Base-by-base conservation (phyloP, 1,140 invertebrate species). In the Archegozetes longisetosus region DNA sequence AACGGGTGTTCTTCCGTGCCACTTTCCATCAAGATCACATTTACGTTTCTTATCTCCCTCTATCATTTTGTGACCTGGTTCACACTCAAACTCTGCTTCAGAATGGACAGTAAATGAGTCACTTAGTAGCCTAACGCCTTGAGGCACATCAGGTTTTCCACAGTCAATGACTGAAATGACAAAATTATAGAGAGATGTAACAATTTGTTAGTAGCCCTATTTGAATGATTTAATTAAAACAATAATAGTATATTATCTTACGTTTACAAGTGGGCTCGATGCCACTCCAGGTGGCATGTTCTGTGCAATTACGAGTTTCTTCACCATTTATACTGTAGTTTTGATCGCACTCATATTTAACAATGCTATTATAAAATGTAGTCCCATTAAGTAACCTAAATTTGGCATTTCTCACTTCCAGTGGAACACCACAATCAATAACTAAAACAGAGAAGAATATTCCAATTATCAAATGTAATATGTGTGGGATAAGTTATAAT, bases 91-190 rank as follows among this genome's bases (percentile, higher is more conserved):
- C 64, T 84, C 80, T 22, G 94, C 86, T 12, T 78, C 79, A 0
- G 84, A 86, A 69, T 89, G 85, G 0, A 93, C 81, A 67, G 87
- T 86, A 65, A 89, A 83, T 64, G 87, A 85, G 67, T 87, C 86
- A 0, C 85, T 86, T 3, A 86, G 82, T 20, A 92, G 84, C 68
- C 81, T 86, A 24, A 85, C 84, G 47, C 86, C 87, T 0, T 81
- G 69, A 0, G 86, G 85, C 4, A 88, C 82, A 67, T 88, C 82
- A 0, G 88, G 88, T 62, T 88, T 83, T n/a, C 84, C 81, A 70
- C 89, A 94, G 1, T 82, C 82, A 47, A 91, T 88, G 62, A 91
- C 87, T 89, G 67, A 23, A 75, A 74, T 28, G 25, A 1, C 25
- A 61, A 26, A 47, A 25, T 1, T 49, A 29, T 48, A 1, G 4